Evolutionary conservation across 1,140 invertebrate species (phyloP).

Genomic region (Diploscapter pachys): DNA sequence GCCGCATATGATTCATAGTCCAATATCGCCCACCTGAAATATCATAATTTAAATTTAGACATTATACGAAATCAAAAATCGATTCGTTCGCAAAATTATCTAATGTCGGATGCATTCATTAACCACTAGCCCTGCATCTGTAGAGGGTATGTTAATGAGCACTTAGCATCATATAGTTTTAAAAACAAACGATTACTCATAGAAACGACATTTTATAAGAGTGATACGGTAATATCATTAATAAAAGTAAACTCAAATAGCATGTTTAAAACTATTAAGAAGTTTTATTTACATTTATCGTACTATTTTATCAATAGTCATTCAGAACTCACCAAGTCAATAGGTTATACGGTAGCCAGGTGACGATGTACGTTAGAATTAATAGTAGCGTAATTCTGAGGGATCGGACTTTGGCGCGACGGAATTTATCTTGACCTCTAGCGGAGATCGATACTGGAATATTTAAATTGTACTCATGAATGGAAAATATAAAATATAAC

Average conservation of each 20-base stretch:
- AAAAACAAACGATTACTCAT: too few species aligned
- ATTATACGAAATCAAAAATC: too few species aligned
- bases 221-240: too few species aligned
- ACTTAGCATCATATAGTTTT: too few species aligned
- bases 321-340: conserved; percentile 34
- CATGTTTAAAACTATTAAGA: too few species aligned
- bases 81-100: too few species aligned
- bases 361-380: conserved; percentile 38
- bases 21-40: neutral
- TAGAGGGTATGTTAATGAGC: too few species aligned
- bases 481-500: neutral
- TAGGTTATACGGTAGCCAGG: conserved; percentile 42
- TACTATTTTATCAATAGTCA: conserved; percentile 1
- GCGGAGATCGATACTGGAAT: conserved; percentile 15
- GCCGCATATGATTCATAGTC: conserved; percentile 27
- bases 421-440: conserved; percentile 36
- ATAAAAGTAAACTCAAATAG: too few species aligned
- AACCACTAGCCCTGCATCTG: too few species aligned
- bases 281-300: too few species aligned
- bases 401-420: conserved; percentile 38
- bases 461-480: neutral
- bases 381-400: conserved; percentile 38
- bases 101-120: too few species aligned
- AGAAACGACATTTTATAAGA: too few species aligned
- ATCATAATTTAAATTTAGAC: neutral